phyloP scores from a whole-genome alignment of 2,113 vertebrate species.

The Callocephalon fimbriatum region DNA sequence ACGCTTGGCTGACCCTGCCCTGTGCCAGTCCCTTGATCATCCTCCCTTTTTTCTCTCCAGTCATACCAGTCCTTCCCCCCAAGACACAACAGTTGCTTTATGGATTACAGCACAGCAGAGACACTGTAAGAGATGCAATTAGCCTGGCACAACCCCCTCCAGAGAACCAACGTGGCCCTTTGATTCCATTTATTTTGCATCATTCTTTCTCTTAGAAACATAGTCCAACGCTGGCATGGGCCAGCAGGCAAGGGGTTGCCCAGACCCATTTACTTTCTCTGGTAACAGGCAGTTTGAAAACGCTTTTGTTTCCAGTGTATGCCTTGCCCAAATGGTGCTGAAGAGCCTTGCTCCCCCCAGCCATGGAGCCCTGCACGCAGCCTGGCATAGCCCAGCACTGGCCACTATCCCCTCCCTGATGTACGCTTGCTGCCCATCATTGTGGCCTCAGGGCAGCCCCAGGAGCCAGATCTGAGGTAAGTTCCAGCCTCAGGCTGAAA shows the following conservation, averaged over 20 bases:
- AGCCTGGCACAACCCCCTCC: background rate
- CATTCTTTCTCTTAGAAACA: background rate
- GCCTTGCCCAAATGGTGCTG: rapidly evolving
- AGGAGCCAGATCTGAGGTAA: rapidly evolving
- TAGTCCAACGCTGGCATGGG: background rate
- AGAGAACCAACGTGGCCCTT: background rate
- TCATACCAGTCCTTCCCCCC: background rate
- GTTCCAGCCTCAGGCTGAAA: background rate
- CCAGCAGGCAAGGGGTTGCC: background rate
- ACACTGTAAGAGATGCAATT: background rate
- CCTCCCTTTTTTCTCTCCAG: background rate
- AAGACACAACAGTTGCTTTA: background rate
- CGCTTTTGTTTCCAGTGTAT: background rate
- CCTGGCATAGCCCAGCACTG: rapidly evolving
- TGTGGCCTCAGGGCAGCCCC: background rate
- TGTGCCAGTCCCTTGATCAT: background rate
- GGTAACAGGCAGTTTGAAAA: rapidly evolving
- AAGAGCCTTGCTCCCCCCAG: background rate
- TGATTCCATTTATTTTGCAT: background rate
- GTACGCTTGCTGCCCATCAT: rapidly evolving
- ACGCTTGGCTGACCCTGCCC: background rate
- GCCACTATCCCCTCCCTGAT: background rate
- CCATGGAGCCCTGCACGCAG: rapidly evolving
- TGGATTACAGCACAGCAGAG: background rate
- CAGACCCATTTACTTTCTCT: background rate